A percentile compares a stretch with the other conserved stretches of the same genome.
Conservation (phyloP, 2,888 invertebrate species). For the Phaonia tiefii region DNA sequence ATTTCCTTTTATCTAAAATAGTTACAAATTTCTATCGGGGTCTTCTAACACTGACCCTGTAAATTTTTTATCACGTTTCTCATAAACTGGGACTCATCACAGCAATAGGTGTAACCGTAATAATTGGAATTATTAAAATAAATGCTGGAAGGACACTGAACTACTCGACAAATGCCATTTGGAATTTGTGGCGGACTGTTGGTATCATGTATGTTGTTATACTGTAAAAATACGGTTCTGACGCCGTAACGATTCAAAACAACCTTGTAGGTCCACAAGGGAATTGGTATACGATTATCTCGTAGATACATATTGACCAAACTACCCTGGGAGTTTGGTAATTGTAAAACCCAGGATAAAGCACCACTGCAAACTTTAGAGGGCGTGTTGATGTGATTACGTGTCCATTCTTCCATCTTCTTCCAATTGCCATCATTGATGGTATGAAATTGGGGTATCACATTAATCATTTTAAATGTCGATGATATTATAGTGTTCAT, state of each 20-base stretch:
- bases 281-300: slow-evolving; percentile 53
- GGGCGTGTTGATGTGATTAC: slow-evolving; percentile 73
- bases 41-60: slow-evolving; percentile 51
- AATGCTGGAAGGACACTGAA: slow-evolving; percentile 39
- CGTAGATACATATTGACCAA: slow-evolving; percentile 39
- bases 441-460: slow-evolving; percentile 81
- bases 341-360: slow-evolving; percentile 31
- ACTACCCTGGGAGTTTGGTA: slow-evolving; percentile 31
- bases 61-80: slow-evolving; percentile 41
- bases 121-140: slow-evolving; percentile 21
- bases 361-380: slow-evolving; percentile 71
- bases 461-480: slow-evolving; percentile 81
- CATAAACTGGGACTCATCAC: slow-evolving; percentile 49
- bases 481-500: slow-evolving; percentile 79
- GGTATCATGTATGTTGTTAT: slow-evolving; percentile 60
- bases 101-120: slow-evolving; percentile 55
- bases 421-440: slow-evolving; percentile 83
- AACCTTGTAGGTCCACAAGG: slow-evolving; percentile 63
- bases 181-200: slow-evolving; percentile 42
- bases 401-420: slow-evolving; percentile 79
- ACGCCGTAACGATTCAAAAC: slow-evolving; percentile 39
- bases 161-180: slow-evolving; percentile 1
- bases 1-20: too few species aligned
- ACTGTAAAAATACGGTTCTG: slow-evolving; percentile 55
- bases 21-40: too few species aligned